Percentiles rank a stretch among this genome's conserved stretches.
phyloP scores from a whole-genome alignment of 2,797 vertebrate genomes.

The Chrysocyon brachyurus region DNA sequence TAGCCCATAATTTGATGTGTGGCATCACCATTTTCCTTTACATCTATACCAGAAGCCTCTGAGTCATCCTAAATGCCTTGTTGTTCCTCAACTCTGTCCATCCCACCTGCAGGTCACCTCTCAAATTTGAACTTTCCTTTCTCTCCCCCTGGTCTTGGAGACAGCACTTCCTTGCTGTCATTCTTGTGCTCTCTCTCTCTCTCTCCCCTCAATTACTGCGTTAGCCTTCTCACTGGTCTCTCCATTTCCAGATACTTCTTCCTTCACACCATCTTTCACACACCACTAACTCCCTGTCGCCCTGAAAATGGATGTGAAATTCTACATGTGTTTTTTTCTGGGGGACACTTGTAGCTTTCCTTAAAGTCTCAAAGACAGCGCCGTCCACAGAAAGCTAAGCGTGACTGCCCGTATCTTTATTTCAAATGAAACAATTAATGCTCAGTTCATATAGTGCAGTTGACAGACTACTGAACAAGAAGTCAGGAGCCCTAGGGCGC shows the following conservation, averaged over 20 bases:
- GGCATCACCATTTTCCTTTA: not conserved
- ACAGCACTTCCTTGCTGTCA: not conserved
- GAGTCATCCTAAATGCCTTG: not conserved
- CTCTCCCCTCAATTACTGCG: not conserved
- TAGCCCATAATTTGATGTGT: not conserved
- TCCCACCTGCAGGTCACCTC: not conserved
- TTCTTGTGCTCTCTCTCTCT: not conserved
- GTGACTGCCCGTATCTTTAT: not conserved
- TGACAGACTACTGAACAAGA: not conserved
- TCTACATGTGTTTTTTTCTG: not conserved
- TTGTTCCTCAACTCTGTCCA: not conserved
- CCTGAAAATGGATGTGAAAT: conserved; percentile 10
- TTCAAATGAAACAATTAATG: not conserved
- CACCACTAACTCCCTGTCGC: not conserved
- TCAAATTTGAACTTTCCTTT: not conserved
- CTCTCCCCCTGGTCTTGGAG: not conserved
- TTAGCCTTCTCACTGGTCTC: not conserved
- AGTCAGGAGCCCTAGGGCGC: not conserved
- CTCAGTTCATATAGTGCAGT: not conserved
- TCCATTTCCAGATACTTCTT: conserved; percentile 21
- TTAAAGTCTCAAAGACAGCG: not conserved
- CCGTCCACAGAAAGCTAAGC: not conserved
- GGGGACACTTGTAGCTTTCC: not conserved
- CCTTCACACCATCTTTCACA: not conserved
- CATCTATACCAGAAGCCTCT: not conserved